phyloP scores from a whole-genome alignment of 2,888 invertebrate species.

The Drosophila imparisetae region DNA sequence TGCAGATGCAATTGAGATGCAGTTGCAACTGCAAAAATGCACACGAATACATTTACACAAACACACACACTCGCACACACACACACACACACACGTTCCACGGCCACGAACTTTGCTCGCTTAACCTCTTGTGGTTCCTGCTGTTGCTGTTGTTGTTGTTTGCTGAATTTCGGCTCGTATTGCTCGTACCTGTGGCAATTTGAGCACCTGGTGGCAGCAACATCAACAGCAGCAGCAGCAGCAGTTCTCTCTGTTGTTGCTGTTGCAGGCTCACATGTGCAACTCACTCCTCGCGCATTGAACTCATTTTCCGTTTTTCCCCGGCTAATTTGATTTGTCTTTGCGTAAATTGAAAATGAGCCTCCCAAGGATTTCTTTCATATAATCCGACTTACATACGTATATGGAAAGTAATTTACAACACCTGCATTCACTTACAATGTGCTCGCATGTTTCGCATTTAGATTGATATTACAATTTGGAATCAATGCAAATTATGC shows the following conservation, averaged over 20 bases:
- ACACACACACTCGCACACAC: conserved; percentile 1
- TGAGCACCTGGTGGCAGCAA: conserved; percentile 64
- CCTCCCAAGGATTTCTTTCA: conserved; percentile 47
- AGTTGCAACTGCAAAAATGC: conserved; percentile 41
- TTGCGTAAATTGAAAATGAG: conserved; percentile 74
- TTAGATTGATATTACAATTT: conserved; percentile 12
- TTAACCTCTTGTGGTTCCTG: conserved; percentile 63
- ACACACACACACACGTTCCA: conserved; percentile 53
- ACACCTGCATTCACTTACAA: conserved; percentile 50
- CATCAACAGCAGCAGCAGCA: background rate
- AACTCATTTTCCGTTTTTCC: conserved; percentile 64
- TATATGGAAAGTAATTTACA: conserved; percentile 26
- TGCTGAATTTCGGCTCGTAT: conserved; percentile 60
- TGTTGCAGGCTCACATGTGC: conserved; percentile 35
- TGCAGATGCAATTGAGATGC: conserved; percentile 71
- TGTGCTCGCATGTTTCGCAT: conserved; percentile 7
- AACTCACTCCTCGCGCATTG: conserved; percentile 18
- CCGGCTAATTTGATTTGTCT: conserved; percentile 57
- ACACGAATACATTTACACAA: background rate
- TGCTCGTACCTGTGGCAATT: conserved; percentile 60
- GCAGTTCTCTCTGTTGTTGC: background rate
- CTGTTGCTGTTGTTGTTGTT: conserved; percentile 30
- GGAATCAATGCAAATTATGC: conserved; percentile 28
- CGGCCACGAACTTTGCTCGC: conserved; percentile 82
- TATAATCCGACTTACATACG: conserved; percentile 4